Evolutionary conservation across 1,140 invertebrate genomes (phyloP).

Genomic region (Mizuhopecten yessoensis): DNA sequence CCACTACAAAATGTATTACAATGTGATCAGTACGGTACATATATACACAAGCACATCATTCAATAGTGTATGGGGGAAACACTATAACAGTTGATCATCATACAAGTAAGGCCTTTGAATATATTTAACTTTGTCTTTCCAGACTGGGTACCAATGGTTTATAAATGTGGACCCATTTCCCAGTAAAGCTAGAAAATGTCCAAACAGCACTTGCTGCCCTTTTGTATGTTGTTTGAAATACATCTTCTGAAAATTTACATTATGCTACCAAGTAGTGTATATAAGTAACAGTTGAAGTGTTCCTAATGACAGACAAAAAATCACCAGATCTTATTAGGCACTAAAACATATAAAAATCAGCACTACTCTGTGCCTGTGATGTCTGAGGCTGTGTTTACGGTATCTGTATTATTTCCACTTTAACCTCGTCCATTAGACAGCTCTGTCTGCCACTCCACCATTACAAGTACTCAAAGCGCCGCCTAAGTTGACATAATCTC

Average conservation of each 20-base stretch:
- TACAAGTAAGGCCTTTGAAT: no score
- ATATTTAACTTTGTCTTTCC: no score
- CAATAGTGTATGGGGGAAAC: no score
- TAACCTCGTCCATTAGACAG: background rate
- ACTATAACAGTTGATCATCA: no score
- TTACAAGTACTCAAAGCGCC: slow-evolving; percentile 14
- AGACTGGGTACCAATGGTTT: no score
- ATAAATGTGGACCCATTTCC: no score
- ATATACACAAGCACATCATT: no score
- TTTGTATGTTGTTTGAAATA: background rate
- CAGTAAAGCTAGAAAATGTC: no score
- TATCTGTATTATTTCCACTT: background rate
- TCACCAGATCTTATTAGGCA: background rate
- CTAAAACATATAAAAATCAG: background rate
- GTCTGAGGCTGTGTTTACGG: background rate
- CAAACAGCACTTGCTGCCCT: background rate
- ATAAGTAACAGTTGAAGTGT: background rate
- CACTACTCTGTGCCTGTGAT: background rate
- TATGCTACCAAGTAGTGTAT: background rate
- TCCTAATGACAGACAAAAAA: background rate
- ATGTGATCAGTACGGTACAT: no score
- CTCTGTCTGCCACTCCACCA: slow-evolving; percentile 5
- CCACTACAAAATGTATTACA: background rate
- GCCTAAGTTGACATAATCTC: slow-evolving; percentile 15
- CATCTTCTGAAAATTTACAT: background rate